phyloP scores from a whole-genome alignment of 2,888 invertebrate genomes.

The Listrodromus nycthemerus region DNA sequence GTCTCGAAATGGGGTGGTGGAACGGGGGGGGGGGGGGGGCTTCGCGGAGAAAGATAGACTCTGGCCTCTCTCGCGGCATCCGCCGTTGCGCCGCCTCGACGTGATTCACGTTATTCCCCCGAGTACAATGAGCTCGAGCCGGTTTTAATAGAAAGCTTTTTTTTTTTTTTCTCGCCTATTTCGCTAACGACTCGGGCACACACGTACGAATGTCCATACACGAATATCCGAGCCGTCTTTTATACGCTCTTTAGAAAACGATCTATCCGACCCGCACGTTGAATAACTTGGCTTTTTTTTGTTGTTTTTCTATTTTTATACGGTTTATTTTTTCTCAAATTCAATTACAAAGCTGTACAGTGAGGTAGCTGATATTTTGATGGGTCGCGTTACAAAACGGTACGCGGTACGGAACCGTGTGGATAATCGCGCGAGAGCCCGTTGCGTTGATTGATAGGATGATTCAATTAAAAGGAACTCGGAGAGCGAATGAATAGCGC shows the following conservation, averaged over 20 bases:
- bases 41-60: constrained; percentile 31
- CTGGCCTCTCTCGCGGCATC: constrained; percentile 45
- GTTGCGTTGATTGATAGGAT: constrained; percentile 56
- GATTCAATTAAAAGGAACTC: constrained; percentile 63
- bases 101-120: constrained; percentile 67
- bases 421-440: constrained; percentile 50
- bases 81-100: constrained; percentile 60
- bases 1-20: constrained; percentile 60
- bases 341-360: not conserved
- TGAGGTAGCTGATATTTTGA: constrained; percentile 62
- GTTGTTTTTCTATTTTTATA: not conserved
- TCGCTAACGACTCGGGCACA: constrained; percentile 51
- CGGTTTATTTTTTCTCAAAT: not conserved
- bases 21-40: constrained; percentile 45
- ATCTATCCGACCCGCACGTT: not conserved
- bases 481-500: constrained; percentile 56
- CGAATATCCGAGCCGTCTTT: not conserved
- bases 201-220: not conserved
- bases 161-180: constrained; percentile 53
- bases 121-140: constrained; percentile 64
- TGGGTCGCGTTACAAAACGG: constrained; percentile 28
- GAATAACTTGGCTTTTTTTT: not conserved
- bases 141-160: constrained; percentile 64
- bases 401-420: constrained; percentile 6
- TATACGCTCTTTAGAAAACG: not conserved